A percentile compares a stretch with the other conserved stretches of the same genome.
These are phyloP conservation scores for Melanostoma mellinum DNA, from an alignment of 2,888 invertebrate species.

Conservation along the genomic window DNA sequence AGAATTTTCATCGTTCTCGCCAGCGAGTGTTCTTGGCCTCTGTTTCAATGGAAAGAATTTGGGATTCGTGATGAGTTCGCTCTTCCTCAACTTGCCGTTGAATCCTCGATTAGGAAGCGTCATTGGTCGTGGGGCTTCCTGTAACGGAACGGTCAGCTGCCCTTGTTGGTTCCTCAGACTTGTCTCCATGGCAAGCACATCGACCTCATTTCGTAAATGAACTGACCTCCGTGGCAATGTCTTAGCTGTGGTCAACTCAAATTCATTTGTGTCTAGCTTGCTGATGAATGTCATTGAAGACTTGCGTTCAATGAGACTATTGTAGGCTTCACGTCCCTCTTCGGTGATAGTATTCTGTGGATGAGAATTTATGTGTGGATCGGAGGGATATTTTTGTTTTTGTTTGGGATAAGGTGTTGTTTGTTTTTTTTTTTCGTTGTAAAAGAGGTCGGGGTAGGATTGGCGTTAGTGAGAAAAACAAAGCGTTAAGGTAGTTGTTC, in stretches of 20 bases:
- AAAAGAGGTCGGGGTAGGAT: conserved; percentile 50
- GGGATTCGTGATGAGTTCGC: conserved; percentile 74
- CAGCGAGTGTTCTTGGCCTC: conserved; percentile 47
- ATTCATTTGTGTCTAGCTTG: conserved; percentile 79
- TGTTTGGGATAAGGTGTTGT: conserved; percentile 31
- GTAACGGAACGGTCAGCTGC: conserved; percentile 75
- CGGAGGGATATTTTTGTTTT: conserved; percentile 64
- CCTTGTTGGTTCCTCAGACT: conserved; percentile 61
- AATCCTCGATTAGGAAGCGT: conserved; percentile 80
- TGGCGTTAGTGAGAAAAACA: conserved; percentile 74
- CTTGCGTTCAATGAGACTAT: conserved; percentile 93
- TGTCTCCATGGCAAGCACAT: conserved; percentile 63
- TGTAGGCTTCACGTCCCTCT: conserved; percentile 96
- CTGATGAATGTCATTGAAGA: conserved; percentile 78
- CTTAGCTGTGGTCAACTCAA: conserved; percentile 78
- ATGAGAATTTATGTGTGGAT: conserved; percentile 74
- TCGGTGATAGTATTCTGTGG: conserved; percentile 91
- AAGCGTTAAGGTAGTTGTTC: conserved; percentile 70
- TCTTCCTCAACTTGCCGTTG: conserved; percentile 77
- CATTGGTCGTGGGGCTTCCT: conserved; percentile 80
- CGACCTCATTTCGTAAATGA: conserved; percentile 73
- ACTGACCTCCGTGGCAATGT: conserved; percentile 79
- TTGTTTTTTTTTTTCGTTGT: conserved; percentile 28
- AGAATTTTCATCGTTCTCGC: conserved; percentile 74
- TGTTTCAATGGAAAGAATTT: conserved; percentile 61